Conservation (phyloP, 2,888 invertebrate species). For the Acrobasis consociella region DNA sequence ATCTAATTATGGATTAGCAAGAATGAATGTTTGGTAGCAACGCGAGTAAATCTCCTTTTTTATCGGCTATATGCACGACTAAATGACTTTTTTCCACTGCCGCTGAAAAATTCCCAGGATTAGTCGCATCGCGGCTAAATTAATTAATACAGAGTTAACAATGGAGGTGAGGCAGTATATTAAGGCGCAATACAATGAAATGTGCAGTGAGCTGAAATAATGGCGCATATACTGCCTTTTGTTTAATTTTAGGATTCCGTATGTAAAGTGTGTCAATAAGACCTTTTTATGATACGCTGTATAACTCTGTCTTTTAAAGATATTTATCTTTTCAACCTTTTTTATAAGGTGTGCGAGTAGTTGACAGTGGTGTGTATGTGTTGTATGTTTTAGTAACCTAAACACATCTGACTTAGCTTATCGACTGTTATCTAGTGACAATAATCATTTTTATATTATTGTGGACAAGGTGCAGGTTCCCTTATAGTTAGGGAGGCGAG, state of each 20-base stretch:
- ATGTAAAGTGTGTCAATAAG: slow-evolving; percentile 24
- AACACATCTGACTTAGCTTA: no score
- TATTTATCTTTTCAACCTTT: no score
- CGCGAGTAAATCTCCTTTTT: neutral
- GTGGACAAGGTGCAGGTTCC: no score
- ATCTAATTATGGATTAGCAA: neutral
- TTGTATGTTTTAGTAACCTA: no score
- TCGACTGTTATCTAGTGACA: no score
- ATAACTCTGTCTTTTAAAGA: neutral
- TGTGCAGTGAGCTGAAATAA: slow-evolving; percentile 34
- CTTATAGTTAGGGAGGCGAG: no score
- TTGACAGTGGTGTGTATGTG: no score
- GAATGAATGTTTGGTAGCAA: neutral
- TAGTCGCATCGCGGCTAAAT: slow-evolving; percentile 35
- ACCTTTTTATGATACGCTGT: neutral
- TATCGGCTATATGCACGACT: neutral
- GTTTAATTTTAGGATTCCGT: slow-evolving; percentile 9
- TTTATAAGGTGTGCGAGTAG: no score
- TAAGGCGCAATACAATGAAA: slow-evolving; percentile 30
- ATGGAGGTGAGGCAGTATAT: slow-evolving; percentile 34
- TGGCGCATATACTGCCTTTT: slow-evolving; percentile 22
- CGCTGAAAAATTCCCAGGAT: slow-evolving; percentile 33
- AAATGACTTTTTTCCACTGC: slow-evolving; percentile 14
- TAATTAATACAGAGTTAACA: slow-evolving; percentile 38
- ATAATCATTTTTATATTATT: no score